Evolutionary conservation across 2,888 invertebrate species (phyloP).

Genomic region (Therioaphis trifolii): DNA sequence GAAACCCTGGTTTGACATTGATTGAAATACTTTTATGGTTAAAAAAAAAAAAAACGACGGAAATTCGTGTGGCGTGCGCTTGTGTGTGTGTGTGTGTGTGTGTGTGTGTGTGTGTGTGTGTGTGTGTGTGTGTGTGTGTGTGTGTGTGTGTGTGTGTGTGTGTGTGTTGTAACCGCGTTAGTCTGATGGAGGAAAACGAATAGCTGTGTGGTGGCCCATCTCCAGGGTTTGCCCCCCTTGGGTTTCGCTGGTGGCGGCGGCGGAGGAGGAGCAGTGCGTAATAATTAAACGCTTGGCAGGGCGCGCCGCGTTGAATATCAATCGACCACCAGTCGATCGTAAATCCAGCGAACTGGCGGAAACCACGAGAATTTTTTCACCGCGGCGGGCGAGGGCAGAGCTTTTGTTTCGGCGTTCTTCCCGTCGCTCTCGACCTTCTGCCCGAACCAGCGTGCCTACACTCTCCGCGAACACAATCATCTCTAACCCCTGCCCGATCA

Average conservation of each 20-base stretch:
- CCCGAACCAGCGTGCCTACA: no score
- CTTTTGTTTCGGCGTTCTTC: not conserved
- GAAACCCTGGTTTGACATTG: no score
- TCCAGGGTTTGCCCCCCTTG: not conserved
- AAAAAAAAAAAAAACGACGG: no score
- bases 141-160: not conserved
- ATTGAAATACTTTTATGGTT: no score
- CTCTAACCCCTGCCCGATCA: not conserved
- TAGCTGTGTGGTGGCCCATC: not conserved
- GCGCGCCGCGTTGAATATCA: constrained; percentile 42
- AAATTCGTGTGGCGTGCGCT: no score
- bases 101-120: no score
- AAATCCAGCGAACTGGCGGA: constrained; percentile 10
- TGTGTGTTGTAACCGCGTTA: no score
- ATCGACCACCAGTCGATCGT: constrained; percentile 39
- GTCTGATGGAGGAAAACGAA: not conserved
- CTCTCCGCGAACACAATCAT: not conserved
- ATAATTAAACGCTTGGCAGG: constrained; percentile 40
- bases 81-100: no score
- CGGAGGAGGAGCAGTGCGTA: not conserved
- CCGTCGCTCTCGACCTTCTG: no score
- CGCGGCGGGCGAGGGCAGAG: not conserved
- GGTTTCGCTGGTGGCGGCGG: not conserved
- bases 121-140: no score
- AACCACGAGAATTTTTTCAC: constrained; percentile 19